Evolutionary conservation across 2,888 invertebrate genomes (phyloP), one percentile per base, ranked within the genome.

Genomic region (Salpingus planirostris): DNA sequence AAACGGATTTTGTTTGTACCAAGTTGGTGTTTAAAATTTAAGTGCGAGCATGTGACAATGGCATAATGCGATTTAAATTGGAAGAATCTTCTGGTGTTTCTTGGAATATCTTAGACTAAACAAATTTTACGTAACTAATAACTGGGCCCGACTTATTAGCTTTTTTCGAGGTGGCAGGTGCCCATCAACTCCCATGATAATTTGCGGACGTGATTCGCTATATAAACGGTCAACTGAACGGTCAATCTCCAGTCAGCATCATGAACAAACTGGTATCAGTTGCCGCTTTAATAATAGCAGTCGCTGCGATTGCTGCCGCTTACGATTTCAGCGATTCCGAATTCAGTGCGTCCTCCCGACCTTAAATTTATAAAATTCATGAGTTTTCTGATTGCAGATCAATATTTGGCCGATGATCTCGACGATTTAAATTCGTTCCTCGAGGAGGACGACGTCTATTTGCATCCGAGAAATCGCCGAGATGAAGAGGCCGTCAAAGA

Each of bases 271-370:
- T 27, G 31, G 31, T 36, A 27, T 27, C 14, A 27, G 31, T 27
- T 21, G 36, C 31, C 28, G 28, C 36, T 27, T 24, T 36, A 28
- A 27, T 36, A 31, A 21, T 24, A 24, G 24, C 14, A 15, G 24
- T 27, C 13, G 36, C 15, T 18, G 24, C 18, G 28, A 13, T 31
- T 18, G 22, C 38, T 22, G 31, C 29, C 21, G 54, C 54, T 24
- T 61, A 60, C 42, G 48, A 61, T 38, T 62, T 59, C 42, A 45
- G 52, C 10, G 57, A 60, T 42, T 37, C 50, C n/a, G 50, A 48
- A 32, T 61, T 54, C 43, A 62, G 61, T 61, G 51, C 60, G 60
- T 57, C 34, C 15, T 15, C 15, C 15, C 8, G 24, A 33, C 27
- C 34, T 13, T 13, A 27, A 21, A 24, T 21, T 26, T 14, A 6